Conservation (phyloP, 1,140 invertebrate genomes). For the Grapholita molesta region DNA sequence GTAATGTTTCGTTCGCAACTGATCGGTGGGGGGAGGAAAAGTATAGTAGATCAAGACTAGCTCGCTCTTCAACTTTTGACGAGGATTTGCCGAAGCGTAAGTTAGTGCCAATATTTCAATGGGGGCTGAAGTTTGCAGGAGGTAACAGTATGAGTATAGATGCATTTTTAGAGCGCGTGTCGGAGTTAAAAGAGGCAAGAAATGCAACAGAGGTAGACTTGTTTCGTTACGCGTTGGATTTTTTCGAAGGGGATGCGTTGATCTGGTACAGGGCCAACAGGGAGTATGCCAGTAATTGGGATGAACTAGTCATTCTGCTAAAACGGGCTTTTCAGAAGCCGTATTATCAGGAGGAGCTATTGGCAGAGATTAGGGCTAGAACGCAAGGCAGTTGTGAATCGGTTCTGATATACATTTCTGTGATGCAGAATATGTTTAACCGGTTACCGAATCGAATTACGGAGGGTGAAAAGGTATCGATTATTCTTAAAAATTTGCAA, state of each 20-base stretch:
- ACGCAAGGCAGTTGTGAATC: background rate
- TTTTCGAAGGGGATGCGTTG: background rate
- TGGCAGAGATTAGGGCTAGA: background rate
- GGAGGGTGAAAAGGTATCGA: background rate
- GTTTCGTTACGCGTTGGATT: background rate
- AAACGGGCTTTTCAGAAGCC: background rate
- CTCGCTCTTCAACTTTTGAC: background rate
- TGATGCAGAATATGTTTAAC: background rate
- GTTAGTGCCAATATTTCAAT: background rate
- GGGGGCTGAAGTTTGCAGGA: background rate
- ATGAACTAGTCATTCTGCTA: background rate
- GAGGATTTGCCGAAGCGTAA: background rate
- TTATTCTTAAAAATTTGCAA: background rate
- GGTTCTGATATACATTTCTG: background rate
- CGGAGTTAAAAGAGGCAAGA: background rate
- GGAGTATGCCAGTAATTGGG: background rate
- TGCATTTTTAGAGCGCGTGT: background rate
- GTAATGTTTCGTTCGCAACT: background rate
- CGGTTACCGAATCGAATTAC: background rate
- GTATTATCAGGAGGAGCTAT: background rate
- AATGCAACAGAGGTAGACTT: background rate
- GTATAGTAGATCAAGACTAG: background rate
- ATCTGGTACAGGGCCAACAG: background rate
- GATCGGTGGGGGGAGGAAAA: background rate
- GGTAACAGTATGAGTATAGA: background rate